Percentiles rank a stretch among this genome's conserved stretches.
These are phyloP conservation scores for Helarctos malayanus DNA, from an alignment of 2,797 vertebrate genomes.

Conservation along the genomic window DNA sequence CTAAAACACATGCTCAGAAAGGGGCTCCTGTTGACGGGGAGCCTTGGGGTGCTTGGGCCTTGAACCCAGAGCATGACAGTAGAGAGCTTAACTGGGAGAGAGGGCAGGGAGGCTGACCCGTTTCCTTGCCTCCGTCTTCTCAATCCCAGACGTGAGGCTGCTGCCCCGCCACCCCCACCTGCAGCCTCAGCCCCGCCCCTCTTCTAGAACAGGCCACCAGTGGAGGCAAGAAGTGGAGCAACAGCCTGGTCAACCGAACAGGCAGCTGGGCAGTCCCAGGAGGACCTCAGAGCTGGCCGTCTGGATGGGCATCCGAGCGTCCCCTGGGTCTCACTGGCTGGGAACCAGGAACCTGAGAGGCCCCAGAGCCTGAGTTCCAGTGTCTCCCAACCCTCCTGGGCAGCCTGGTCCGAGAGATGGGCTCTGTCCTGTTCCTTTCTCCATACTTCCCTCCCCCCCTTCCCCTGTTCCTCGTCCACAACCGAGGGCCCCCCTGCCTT, in stretches of 20 bases:
- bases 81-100: no score
- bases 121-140: not conserved
- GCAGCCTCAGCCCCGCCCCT: not conserved
- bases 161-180: not conserved
- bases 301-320: not conserved
- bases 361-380: not conserved
- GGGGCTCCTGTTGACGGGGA: not conserved
- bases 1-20: not conserved
- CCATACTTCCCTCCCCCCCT: not conserved
- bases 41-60: not conserved
- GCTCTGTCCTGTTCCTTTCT: not conserved
- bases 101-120: fast-evolving
- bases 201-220: not conserved
- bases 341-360: not conserved
- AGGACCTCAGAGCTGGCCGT: not conserved
- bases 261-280: not conserved
- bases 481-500: no score
- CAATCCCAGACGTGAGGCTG: not conserved
- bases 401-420: not conserved
- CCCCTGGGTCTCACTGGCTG: not conserved
- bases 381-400: fast-evolving
- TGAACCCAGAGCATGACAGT: not conserved
- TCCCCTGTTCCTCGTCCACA: not conserved
- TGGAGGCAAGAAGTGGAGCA: not conserved
- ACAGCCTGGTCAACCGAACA: not conserved